phyloP scores from a whole-genome alignment of 2,113 vertebrate genomes.

The Carassius carassius region DNA sequence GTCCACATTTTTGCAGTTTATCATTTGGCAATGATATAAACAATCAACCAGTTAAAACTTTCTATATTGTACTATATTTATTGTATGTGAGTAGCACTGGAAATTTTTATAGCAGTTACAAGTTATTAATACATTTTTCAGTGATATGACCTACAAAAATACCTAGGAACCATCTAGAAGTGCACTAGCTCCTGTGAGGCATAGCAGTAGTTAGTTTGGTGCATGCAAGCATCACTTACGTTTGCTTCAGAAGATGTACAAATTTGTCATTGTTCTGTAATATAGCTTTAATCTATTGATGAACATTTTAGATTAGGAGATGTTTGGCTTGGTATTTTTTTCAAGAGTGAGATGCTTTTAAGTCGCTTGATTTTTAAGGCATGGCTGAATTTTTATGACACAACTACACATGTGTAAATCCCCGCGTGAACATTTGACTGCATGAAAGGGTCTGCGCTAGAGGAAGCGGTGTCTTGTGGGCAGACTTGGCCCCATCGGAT shows the following conservation, averaged over 20 bases:
- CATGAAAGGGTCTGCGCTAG: slow-evolving; percentile 18
- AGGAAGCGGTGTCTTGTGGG: slow-evolving; percentile 32
- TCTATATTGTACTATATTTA: not conserved
- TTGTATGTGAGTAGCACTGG: not conserved
- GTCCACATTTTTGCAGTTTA: not conserved
- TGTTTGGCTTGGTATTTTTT: slow-evolving; percentile 4
- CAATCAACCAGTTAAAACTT: not conserved
- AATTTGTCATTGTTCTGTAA: not conserved
- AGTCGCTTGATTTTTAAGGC: not conserved
- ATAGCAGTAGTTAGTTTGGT: not conserved
- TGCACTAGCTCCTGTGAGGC: not conserved
- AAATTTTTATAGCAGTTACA: not conserved
- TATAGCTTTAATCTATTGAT: slow-evolving; percentile 10
- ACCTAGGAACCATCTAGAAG: not conserved
- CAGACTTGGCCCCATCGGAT: slow-evolving; percentile 21
- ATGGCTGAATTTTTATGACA: not conserved
- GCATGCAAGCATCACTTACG: not conserved
- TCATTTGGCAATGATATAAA: not conserved
- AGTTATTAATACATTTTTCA: not conserved
- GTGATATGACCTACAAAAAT: not conserved
- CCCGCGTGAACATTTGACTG: slow-evolving; percentile 33
- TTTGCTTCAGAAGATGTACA: not conserved
- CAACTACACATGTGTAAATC: slow-evolving; percentile 29
- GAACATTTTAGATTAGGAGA: not conserved
- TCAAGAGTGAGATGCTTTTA: not conserved